Percentiles rank a stretch among this genome's conserved stretches.
Evolutionary conservation across 1,140 invertebrate genomes (phyloP).

Genomic region (Epicauta chinensis): DNA sequence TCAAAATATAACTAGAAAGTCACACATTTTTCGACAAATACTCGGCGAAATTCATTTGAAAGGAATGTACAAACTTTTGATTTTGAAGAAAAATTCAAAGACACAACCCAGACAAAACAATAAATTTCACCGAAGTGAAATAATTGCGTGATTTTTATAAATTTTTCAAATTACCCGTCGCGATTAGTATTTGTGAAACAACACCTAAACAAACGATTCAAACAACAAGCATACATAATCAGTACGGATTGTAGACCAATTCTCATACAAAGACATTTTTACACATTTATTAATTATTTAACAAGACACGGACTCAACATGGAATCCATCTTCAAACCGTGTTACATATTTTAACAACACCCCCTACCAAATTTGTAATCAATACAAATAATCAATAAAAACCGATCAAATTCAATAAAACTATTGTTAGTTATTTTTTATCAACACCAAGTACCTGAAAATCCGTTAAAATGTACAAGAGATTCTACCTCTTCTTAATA

Average conservation of each 20-base stretch:
- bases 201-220: neutral
- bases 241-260: neutral
- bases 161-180: no score
- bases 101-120: no score
- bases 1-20: no score
- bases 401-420: slow-evolving; percentile 1
- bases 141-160: no score
- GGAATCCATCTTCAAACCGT: slow-evolving; percentile 5
- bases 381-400: slow-evolving; percentile 4
- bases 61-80: no score
- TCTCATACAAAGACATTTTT: no score
- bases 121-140: no score
- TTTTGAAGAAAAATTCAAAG: no score
- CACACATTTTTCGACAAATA: no score
- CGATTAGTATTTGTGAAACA: no score
- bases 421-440: slow-evolving; percentile 4
- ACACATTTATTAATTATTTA: neutral
- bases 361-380: slow-evolving; percentile 1
- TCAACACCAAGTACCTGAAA: neutral
- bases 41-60: no score
- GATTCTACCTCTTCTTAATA: neutral
- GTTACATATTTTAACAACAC: slow-evolving; percentile 9
- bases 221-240: neutral
- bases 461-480: slow-evolving; percentile 1
- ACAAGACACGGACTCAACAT: slow-evolving; percentile 3